phyloP scores from a whole-genome alignment of 2,797 vertebrate species.

The Ambastaia sidthimunki region DNA sequence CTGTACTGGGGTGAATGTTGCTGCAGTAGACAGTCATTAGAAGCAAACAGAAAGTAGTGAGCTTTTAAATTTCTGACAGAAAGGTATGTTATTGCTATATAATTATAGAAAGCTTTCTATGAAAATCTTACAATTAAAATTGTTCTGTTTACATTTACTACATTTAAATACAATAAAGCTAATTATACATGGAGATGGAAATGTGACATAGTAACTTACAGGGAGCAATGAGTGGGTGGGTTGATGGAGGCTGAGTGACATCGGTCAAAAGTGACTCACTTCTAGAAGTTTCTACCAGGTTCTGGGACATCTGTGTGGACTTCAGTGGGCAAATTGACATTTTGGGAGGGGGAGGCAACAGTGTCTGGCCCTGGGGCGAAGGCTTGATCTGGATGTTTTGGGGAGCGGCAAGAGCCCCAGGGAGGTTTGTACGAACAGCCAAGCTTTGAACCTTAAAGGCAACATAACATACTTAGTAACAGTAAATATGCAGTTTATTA shows the following conservation, averaged over 20 bases:
- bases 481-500: background rate
- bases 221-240: conserved; percentile 84
- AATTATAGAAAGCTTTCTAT: background rate
- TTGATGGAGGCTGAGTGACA: conserved; percentile 78
- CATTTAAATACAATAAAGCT: background rate
- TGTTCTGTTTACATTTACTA: background rate
- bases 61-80: background rate
- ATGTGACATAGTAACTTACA: conserved; percentile 69
- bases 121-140: too few relatives aligned
- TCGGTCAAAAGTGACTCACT: conserved; percentile 77
- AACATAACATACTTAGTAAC: conserved; percentile 2
- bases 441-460: conserved; percentile 85
- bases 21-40: conserved; percentile 64
- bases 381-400: conserved; percentile 87
- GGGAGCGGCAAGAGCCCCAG: conserved; percentile 83
- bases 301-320: conserved; percentile 80
- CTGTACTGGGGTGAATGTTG: conserved; percentile 85
- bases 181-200: background rate
- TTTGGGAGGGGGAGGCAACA: conserved; percentile 81
- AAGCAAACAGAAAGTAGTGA: background rate
- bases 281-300: conserved; percentile 76
- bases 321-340: conserved; percentile 79
- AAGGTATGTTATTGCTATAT: background rate
- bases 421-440: conserved; percentile 83
- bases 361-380: conserved; percentile 76